These are phyloP conservation scores for Bufotes viridis DNA, from an alignment of 2,797 vertebrate genomes.

Conservation along the genomic window DNA sequence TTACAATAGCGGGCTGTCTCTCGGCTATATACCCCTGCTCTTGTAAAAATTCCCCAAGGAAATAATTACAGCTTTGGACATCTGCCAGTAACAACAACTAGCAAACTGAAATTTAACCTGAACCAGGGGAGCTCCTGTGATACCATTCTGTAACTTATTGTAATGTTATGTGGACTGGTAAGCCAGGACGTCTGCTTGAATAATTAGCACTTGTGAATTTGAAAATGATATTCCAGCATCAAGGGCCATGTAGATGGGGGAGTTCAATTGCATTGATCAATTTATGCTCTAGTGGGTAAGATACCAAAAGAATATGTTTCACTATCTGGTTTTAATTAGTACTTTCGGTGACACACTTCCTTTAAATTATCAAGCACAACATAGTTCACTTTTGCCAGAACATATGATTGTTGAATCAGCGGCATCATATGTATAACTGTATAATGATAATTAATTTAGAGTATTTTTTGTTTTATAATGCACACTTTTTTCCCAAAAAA, in stretches of 20 bases:
- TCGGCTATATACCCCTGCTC: slow-evolving; percentile 34
- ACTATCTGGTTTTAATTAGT: no score
- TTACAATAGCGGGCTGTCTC: slow-evolving; percentile 43
- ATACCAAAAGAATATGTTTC: background rate
- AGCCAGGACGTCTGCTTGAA: background rate
- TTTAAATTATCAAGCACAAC: background rate
- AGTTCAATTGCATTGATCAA: background rate
- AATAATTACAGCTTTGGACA: slow-evolving; percentile 53
- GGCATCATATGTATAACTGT: background rate
- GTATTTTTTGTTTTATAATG: no score
- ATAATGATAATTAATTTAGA: background rate
- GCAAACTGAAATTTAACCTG: slow-evolving; percentile 48
- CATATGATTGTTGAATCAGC: background rate
- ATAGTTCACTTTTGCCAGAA: background rate
- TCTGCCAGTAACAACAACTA: slow-evolving; percentile 56
- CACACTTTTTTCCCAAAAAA: no score
- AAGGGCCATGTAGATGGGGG: background rate
- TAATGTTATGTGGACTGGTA: slow-evolving; percentile 30
- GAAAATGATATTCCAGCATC: slow-evolving; percentile 21
- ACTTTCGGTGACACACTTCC: no score
- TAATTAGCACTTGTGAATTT: slow-evolving; percentile 40
- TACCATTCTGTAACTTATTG: slow-evolving; percentile 14
- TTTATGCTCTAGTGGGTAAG: background rate
- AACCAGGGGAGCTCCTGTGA: slow-evolving; percentile 36
- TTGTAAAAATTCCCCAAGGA: slow-evolving; percentile 42